Evolutionary conservation across 2,113 vertebrate species (phyloP).

Genomic region (Nematolebias whitei): DNA sequence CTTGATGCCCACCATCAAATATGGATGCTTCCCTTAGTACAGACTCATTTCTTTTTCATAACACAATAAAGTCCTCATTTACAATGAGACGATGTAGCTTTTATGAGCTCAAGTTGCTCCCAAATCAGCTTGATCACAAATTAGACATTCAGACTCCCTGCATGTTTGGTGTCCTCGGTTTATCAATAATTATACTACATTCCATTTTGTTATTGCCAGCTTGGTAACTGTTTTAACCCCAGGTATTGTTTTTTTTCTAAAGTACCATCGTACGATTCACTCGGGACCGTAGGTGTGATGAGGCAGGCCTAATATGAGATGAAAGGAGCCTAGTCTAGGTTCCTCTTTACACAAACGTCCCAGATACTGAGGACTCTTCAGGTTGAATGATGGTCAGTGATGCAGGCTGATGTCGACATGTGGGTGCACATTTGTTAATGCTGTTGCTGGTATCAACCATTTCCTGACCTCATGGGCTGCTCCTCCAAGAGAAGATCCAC

Average conservation of each 20-base stretch:
- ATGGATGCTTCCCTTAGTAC: constrained; percentile 68
- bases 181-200: constrained; percentile 56
- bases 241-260: constrained; percentile 30
- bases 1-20: constrained; percentile 68
- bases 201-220: constrained; percentile 33
- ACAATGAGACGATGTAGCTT: not conserved
- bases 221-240: constrained; percentile 12
- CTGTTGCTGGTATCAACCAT: constrained; percentile 50
- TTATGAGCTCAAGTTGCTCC: constrained; percentile 7
- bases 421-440: constrained; percentile 31
- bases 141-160: constrained; percentile 5
- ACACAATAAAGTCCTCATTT: constrained; percentile 53
- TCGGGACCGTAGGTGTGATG: constrained; percentile 36
- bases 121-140: constrained; percentile 20
- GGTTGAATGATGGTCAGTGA: constrained; percentile 45
- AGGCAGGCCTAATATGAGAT: constrained; percentile 58
- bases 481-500: constrained; percentile 31
- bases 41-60: constrained; percentile 74
- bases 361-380: constrained; percentile 41
- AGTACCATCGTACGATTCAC: constrained; percentile 13
- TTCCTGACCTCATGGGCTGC: constrained; percentile 54
- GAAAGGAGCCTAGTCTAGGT: constrained; percentile 48
- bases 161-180: not conserved
- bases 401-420: constrained; percentile 33
- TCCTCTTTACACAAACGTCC: constrained; percentile 42